Conservation (phyloP, 2,888 invertebrate genomes). For the Acanthosoma haemorrhoidale region DNA sequence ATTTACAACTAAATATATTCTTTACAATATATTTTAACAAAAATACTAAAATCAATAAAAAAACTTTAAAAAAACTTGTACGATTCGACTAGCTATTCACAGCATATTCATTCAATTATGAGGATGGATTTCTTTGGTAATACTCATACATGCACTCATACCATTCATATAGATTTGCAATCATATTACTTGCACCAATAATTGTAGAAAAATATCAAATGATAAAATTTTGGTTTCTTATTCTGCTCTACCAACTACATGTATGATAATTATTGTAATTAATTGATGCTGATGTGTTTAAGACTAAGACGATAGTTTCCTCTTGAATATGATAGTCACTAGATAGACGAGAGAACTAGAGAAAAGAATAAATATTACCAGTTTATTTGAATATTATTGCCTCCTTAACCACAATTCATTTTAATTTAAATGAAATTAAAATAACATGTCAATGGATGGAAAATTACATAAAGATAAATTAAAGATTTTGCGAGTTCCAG, state of each 20-base stretch:
- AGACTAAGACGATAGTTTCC: not conserved
- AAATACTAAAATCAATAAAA: not conserved
- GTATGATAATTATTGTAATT: not conserved
- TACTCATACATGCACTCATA: not conserved
- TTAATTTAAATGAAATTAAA: too few species aligned
- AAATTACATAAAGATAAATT: too few species aligned
- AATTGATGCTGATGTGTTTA: not conserved
- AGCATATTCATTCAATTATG: slow-evolving; percentile 9
- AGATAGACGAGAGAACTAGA: not conserved
- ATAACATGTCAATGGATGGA: too few species aligned
- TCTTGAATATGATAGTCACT: not conserved
- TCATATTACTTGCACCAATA: not conserved
- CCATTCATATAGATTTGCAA: not conserved
- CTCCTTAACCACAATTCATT: too few species aligned
- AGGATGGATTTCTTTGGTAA: slow-evolving; percentile 23
- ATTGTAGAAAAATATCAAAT: slow-evolving; percentile 19
- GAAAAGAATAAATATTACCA: not conserved
- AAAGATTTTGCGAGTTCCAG: too few species aligned
- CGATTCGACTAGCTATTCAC: slow-evolving; percentile 22
- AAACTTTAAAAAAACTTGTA: not conserved
- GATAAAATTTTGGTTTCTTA: not conserved
- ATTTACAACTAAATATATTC: not conserved
- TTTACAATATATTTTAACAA: not conserved
- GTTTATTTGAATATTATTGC: too few species aligned
- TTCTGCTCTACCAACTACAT: not conserved